phyloP scores from a whole-genome alignment of 2,888 invertebrate species.

The Dolichomitus sp. region DNA sequence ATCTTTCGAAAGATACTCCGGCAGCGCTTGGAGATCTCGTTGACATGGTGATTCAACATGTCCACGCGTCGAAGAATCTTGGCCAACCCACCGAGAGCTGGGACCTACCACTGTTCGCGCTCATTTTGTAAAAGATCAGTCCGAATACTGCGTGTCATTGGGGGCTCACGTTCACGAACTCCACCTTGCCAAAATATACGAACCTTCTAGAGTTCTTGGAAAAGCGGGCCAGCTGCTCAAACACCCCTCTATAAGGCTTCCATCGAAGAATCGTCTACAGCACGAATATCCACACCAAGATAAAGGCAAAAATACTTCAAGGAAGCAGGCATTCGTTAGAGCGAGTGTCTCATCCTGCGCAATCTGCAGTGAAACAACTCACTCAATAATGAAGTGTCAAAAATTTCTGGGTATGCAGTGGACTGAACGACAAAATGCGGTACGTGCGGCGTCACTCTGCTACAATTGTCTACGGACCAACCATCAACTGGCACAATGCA shows the following conservation, averaged over 20 bases:
- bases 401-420: constrained; percentile 16
- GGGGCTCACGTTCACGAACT: constrained; percentile 28
- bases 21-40: constrained; percentile 36
- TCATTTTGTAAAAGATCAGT: constrained; percentile 46
- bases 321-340: too few relatives aligned
- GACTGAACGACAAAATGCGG: constrained; percentile 7
- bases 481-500: constrained; percentile 1
- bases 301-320: too few relatives aligned
- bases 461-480: neutral
- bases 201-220: constrained; percentile 28
- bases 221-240: constrained; percentile 32
- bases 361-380: too few relatives aligned
- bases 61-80: constrained; percentile 23
- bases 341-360: too few relatives aligned
- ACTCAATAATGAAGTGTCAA: constrained; percentile 8
- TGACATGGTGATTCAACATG: constrained; percentile 30
- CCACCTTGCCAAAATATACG: constrained; percentile 22
- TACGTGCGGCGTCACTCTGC: neutral
- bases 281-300: neutral
- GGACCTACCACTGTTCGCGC: constrained; percentile 28
- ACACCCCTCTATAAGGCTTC: neutral
- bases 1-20: constrained; percentile 31
- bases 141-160: constrained; percentile 36
- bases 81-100: constrained; percentile 14
- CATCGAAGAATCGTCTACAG: neutral